phyloP scores from a whole-genome alignment of 2,113 vertebrate genomes.

The Rissa tridactyla region DNA sequence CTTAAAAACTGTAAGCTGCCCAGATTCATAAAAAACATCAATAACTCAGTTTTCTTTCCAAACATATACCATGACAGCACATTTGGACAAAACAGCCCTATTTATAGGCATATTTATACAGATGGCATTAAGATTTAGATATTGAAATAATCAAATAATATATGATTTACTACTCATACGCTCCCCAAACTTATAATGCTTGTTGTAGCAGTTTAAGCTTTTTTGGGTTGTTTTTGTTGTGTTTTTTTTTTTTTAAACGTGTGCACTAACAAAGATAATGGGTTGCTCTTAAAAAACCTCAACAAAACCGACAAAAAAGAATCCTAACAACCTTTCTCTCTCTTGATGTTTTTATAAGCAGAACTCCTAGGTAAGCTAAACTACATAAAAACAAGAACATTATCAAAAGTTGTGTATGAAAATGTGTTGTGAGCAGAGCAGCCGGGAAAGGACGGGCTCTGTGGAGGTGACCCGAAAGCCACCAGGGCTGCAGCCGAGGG shows the following conservation, averaged over 20 bases:
- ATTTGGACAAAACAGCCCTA: background rate
- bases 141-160: background rate
- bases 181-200: background rate
- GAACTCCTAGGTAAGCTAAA: background rate
- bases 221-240: background rate
- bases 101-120: background rate
- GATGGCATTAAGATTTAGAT: background rate
- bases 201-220: background rate
- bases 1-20: background rate
- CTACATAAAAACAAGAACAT: background rate
- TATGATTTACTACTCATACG: background rate
- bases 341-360: background rate
- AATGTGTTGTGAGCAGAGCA: background rate
- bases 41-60: background rate
- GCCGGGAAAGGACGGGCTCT: background rate
- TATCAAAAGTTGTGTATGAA: background rate
- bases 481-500: background rate
- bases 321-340: background rate
- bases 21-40: background rate
- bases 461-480: background rate
- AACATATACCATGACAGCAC: background rate
- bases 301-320: background rate
- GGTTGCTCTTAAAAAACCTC: background rate
- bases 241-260: background rate
- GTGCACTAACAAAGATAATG: background rate